Conservation (phyloP, 2,888 invertebrate genomes). For the Flexamia atlantica region DNA sequence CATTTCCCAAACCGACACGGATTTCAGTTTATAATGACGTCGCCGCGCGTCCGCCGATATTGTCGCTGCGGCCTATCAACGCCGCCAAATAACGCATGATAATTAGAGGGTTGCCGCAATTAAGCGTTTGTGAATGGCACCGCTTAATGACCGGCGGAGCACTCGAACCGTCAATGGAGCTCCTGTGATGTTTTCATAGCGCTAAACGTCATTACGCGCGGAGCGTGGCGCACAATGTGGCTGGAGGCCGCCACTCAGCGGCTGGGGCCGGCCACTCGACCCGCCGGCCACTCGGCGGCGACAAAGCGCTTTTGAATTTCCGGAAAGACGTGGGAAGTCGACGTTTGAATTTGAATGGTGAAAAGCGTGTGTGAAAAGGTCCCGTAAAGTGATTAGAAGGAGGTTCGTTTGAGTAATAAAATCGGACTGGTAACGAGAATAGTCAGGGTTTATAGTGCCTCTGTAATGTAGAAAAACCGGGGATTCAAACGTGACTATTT, state of each 20-base stretch:
- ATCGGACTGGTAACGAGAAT: too few species aligned
- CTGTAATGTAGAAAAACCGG: too few species aligned
- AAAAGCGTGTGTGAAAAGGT: too few species aligned
- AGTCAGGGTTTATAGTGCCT: too few species aligned
- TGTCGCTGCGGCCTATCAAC: too few species aligned
- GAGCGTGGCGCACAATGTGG: slow-evolving; percentile 6
- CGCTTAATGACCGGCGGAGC: slow-evolving; percentile 46
- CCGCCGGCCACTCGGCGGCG: not conserved
- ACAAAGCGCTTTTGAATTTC: slow-evolving; percentile 16
- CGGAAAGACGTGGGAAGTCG: slow-evolving; percentile 5
- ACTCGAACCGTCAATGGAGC: not conserved
- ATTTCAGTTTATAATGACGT: too few species aligned
- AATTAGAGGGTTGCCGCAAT: slow-evolving; percentile 36
- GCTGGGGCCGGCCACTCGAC: not conserved
- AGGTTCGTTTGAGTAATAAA: too few species aligned
- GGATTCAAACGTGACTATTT: too few species aligned
- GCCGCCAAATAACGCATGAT: slow-evolving; percentile 49
- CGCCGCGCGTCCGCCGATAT: too few species aligned
- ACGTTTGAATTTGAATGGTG: not conserved
- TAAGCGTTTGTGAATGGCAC: slow-evolving; percentile 21
- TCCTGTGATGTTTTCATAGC: slow-evolving; percentile 42
- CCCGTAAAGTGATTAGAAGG: too few species aligned
- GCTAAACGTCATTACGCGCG: slow-evolving; percentile 48
- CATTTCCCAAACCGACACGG: too few species aligned
- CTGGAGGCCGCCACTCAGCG: not conserved